Evolutionary conservation across 2,113 vertebrate species (phyloP), one percentile per base, ranked within the genome.

Genomic region (Gambusia affinis): DNA sequence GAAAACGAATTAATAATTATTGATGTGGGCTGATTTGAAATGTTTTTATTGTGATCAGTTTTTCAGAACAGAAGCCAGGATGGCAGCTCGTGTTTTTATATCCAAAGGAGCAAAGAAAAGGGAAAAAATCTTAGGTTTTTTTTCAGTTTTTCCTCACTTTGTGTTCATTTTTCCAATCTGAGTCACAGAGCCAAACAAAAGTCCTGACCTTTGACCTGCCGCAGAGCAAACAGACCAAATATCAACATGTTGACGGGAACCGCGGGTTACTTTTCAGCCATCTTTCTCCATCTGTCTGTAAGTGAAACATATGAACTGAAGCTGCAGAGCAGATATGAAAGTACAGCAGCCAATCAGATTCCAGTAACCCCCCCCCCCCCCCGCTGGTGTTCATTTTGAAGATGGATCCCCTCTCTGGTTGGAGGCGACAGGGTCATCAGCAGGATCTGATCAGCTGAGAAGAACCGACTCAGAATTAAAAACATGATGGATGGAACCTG

Each of bases 401-500:
- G 57, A 54, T 19, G 3, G 42, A 69, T 68, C 37, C 47, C 35
- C 57, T 67, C 14, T 42, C 22, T 64, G 29, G 33, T 39, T 64
- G 39, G 35, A 28, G 74, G 30, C 30, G 60, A 64, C 74, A 63
- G 67, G 69, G 31, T 66, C 62, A 47, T 67, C 57, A n/a, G 47
- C 47, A 73, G 12, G 44, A 73, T 71, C 66, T 24, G 66, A 84
- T 78, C 85, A 77, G 79, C 64, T 27, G 74, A 82, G 68, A 67
- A 60, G 22, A 64, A 70, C 4, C 28, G 1, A 28, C 24, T 57
- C 24, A 39, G 10, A 61, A 47, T 22, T 28, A 35, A 24, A 44
- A 44, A 22, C 1, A 15, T 60, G 27, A 35, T 22, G 19, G 35
- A 35, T 39, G 8, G 39, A 33, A 27, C 17, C 5, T 39, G 2